These are phyloP conservation scores for Emmelina monodactyla DNA, from an alignment of 2,888 invertebrate genomes.

Conservation along the genomic window DNA sequence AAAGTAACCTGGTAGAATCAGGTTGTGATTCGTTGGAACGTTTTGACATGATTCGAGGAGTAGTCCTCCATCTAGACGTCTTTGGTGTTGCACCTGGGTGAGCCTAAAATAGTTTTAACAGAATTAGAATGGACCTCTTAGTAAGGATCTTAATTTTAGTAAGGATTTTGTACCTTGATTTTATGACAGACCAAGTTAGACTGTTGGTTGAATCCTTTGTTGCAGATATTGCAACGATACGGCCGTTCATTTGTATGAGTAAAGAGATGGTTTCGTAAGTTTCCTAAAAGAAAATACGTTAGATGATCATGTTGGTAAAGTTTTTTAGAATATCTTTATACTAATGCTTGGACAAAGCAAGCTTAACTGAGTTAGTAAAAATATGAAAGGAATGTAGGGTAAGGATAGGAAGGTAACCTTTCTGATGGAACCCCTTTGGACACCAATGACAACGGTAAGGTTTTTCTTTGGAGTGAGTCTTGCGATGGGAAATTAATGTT, in stretches of 20 bases:
- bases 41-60: constrained; percentile 18
- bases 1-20: constrained; percentile 26
- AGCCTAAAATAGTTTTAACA: constrained; percentile 21
- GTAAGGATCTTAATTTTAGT: background rate
- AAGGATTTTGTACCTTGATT: constrained; percentile 65
- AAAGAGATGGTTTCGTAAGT: constrained; percentile 77
- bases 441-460: constrained; percentile 78
- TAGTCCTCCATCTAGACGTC: constrained; percentile 18
- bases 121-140: background rate
- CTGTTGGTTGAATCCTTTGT: constrained; percentile 82
- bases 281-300: too few species aligned
- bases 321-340: too few species aligned
- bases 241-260: constrained; percentile 82
- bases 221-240: constrained; percentile 77
- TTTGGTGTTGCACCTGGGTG: constrained; percentile 31
- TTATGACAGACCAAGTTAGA: constrained; percentile 83
- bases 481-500: constrained; percentile 80
- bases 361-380: too few species aligned
- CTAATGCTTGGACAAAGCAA: too few species aligned
- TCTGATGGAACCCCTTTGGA: constrained; percentile 82
- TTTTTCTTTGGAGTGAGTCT: constrained; percentile 78
- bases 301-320: too few species aligned
- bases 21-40: constrained; percentile 20
- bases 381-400: constrained; percentile 7
- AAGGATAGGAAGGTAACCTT: constrained; percentile 60